Percentiles rank a stretch among this genome's conserved stretches.
Conservation (phyloP, 2,888 invertebrate genomes). For the Phania funesta region DNA sequence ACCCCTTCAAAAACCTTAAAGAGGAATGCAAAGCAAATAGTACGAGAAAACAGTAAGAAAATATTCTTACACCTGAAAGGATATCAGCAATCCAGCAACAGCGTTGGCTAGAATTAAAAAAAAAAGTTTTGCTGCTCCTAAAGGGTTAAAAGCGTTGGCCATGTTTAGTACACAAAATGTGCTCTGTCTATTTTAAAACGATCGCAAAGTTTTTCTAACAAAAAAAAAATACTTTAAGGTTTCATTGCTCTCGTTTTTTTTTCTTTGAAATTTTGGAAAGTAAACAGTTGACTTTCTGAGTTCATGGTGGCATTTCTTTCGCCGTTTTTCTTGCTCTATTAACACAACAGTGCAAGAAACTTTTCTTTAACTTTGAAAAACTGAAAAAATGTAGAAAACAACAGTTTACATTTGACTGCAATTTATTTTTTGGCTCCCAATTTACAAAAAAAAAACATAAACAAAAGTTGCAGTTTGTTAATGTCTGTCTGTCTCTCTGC, state of each 20-base stretch:
- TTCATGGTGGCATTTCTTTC: conserved; percentile 8
- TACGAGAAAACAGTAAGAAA: not conserved
- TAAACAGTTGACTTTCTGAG: conserved; percentile 18
- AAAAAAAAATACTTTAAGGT: conserved; percentile 9
- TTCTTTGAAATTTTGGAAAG: conserved; percentile 26
- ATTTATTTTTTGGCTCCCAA: conserved; percentile 49
- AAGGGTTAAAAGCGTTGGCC: not conserved
- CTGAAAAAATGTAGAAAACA: not conserved
- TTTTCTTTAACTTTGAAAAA: conserved; percentile 27
- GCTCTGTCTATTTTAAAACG: not conserved
- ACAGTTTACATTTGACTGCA: conserved; percentile 28
- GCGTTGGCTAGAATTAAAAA: too few relatives aligned
- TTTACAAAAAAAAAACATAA: too few relatives aligned
- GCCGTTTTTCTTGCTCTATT: conserved; percentile 24
- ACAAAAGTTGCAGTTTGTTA: conserved; percentile 40
- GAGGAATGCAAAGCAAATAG: not conserved
- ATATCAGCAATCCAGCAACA: too few relatives aligned
- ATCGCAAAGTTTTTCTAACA: not conserved
- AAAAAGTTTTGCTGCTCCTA: not conserved
- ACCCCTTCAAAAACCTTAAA: not conserved
- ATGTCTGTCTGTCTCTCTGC: not conserved
- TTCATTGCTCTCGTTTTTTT: conserved; percentile 48
- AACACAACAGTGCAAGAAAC: conserved; percentile 13
- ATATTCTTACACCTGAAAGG: too few relatives aligned
- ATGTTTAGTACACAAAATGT: not conserved